A percentile compares a stretch with the other conserved stretches of the same genome.
phyloP scores from a whole-genome alignment of 2,797 vertebrate species.

The Cetoscarus ocellatus region DNA sequence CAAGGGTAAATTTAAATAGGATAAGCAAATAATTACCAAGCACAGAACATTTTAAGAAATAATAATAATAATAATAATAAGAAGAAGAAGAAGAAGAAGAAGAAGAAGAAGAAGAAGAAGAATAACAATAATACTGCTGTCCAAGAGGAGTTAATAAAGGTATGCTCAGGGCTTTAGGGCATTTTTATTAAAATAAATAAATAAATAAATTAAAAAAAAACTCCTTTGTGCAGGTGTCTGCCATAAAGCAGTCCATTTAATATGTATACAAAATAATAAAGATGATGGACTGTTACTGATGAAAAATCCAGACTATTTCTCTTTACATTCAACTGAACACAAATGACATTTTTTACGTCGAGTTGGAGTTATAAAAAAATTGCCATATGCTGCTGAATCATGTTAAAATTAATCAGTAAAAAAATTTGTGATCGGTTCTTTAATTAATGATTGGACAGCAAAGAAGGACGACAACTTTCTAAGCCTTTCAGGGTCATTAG shows the following conservation, averaged over 20 bases:
- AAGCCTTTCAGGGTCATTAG: conserved; percentile 50
- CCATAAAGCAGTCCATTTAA: conserved; percentile 6
- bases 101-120: too few species aligned
- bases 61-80: too few species aligned
- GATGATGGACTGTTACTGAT: neutral
- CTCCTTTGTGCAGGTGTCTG: too few species aligned
- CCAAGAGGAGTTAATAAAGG: too few species aligned
- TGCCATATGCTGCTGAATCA: neutral
- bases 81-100: too few species aligned
- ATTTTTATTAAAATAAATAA: too few species aligned
- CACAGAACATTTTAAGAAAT: too few species aligned
- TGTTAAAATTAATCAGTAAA: neutral
- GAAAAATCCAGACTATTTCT: conserved; percentile 10
- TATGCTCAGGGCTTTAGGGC: too few species aligned
- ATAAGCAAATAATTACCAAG: too few species aligned
- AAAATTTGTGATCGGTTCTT: conserved; percentile 21
- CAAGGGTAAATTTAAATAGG: too few species aligned
- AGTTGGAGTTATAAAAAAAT: neutral
- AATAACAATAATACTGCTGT: too few species aligned
- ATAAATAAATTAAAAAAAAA: too few species aligned
- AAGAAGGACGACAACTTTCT: conserved; percentile 34
- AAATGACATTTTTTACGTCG: neutral
- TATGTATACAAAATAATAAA: conserved; percentile 12
- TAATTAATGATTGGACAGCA: conserved; percentile 35
- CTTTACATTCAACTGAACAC: neutral